Conservation (phyloP, 37 sponge, comb jelly and placozoan genomes). For the Beroe ovata region DNA sequence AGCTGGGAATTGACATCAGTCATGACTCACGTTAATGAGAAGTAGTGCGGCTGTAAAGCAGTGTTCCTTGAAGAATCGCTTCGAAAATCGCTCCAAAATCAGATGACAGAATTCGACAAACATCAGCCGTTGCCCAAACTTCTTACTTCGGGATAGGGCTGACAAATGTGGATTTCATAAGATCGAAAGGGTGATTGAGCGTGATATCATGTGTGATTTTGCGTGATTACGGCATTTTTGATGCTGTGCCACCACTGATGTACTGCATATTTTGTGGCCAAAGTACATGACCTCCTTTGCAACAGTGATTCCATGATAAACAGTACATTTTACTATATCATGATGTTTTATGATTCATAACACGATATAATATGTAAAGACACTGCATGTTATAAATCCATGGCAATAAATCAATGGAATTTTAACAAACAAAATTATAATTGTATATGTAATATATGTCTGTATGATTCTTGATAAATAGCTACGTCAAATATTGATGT, state of each 20-base stretch:
- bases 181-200: too few relatives aligned
- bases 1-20: too few relatives aligned
- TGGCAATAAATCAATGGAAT: neutral
- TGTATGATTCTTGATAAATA: too few relatives aligned
- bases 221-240: too few relatives aligned
- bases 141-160: slow-evolving; percentile 38
- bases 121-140: slow-evolving; percentile 28
- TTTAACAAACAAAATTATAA: neutral
- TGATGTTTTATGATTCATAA: neutral
- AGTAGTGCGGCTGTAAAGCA: slow-evolving; percentile 61
- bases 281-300: too few relatives aligned
- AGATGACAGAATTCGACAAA: slow-evolving; percentile 28
- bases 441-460: neutral
- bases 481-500: too few relatives aligned
- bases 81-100: slow-evolving; percentile 15
- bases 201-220: too few relatives aligned
- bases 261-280: too few relatives aligned
- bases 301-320: too few relatives aligned
- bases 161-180: neutral
- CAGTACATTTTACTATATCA: neutral
- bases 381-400: neutral
- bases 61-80: slow-evolving; percentile 52
- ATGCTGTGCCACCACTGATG: too few relatives aligned
- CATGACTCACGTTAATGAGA: slow-evolving; percentile 51
- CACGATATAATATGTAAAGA: neutral